Conservation (phyloP, 2,113 vertebrate genomes). For the Glareola pratincola region DNA sequence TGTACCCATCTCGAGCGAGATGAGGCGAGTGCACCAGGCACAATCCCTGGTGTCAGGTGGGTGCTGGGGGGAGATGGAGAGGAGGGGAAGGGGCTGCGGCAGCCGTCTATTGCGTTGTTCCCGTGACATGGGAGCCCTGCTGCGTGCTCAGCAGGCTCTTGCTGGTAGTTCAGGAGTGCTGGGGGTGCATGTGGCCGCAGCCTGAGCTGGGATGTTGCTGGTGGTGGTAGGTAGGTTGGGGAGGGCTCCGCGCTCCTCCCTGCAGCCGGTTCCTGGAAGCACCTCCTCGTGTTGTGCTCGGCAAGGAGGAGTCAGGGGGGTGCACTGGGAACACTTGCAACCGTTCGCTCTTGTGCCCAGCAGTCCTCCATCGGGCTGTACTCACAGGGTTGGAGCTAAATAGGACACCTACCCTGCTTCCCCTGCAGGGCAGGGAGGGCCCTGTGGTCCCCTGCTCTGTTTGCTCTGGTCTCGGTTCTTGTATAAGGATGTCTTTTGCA, state of each 20-base stretch:
- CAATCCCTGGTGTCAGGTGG: not conserved
- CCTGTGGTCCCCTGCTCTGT: fast-evolving
- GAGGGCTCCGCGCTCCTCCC: not conserved
- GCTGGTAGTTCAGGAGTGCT: not conserved
- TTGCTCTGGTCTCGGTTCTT: not conserved
- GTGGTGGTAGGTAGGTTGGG: not conserved
- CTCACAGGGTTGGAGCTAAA: not conserved
- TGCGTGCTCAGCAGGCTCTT: not conserved
- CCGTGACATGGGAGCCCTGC: not conserved
- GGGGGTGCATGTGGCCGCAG: not conserved
- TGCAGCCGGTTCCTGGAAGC: not conserved
- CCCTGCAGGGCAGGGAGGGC: not conserved
- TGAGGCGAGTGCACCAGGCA: fast-evolving
- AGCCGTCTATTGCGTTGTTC: not conserved
- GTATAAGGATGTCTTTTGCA: not conserved
- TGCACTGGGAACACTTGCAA: not conserved
- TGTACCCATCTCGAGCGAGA: not conserved
- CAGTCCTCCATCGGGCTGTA: not conserved
- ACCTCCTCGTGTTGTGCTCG: not conserved
- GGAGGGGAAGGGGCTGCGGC: not conserved
- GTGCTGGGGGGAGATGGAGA: not conserved
- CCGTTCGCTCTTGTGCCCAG: not conserved
- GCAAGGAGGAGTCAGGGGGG: not conserved
- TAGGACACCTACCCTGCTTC: not conserved
- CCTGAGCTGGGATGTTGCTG: not conserved